phyloP scores from a whole-genome alignment of 2,888 invertebrate genomes.

The Pyrochroa serraticornis region DNA sequence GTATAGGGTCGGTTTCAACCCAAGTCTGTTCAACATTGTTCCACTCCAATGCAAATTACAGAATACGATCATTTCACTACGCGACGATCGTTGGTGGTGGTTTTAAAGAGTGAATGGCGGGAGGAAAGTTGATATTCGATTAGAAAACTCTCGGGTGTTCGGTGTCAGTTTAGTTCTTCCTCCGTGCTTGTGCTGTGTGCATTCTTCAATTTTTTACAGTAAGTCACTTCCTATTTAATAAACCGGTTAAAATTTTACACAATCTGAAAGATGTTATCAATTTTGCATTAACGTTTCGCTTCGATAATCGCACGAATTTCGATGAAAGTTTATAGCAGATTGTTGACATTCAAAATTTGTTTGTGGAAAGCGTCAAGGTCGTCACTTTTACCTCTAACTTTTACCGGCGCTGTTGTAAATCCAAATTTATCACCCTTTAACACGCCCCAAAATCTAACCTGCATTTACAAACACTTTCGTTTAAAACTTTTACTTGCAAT shows the following conservation, averaged over 20 bases:
- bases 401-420: conserved; percentile 7
- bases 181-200: conserved; percentile 54
- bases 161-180: conserved; percentile 54
- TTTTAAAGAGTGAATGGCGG: conserved; percentile 55
- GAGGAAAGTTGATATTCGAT: conserved; percentile 54
- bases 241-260: neutral
- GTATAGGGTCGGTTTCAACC: too few species aligned
- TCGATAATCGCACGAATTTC: neutral
- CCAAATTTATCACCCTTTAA: neutral
- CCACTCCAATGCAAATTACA: conserved; percentile 30
- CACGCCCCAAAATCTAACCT: neutral
- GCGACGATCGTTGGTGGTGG: conserved; percentile 45
- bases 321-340: neutral
- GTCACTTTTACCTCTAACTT: conserved; percentile 28
- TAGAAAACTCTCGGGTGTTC: conserved; percentile 55
- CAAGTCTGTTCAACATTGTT: conserved; percentile 1
- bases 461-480: neutral
- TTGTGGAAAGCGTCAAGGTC: conserved; percentile 23
- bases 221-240: conserved; percentile 39
- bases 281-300: neutral
- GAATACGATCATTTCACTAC: conserved; percentile 44
- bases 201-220: conserved; percentile 45
- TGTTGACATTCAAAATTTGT: conserved; percentile 1
- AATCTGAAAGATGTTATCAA: neutral
- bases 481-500: neutral